These are phyloP conservation scores for Nicator chloris DNA, from an alignment of 2,113 vertebrate species.

Conservation along the genomic window DNA sequence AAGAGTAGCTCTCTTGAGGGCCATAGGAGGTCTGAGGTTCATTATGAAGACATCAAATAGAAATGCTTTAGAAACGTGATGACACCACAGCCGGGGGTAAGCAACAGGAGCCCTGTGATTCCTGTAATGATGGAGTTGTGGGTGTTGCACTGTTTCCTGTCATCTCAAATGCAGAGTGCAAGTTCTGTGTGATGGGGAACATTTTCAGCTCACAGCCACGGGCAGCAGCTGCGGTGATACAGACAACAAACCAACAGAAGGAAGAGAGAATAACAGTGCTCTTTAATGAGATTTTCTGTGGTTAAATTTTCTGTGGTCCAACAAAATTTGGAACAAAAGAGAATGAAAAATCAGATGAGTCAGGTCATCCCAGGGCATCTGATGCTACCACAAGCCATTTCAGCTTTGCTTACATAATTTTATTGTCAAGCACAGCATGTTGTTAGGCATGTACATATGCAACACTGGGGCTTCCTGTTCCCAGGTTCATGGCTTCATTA, in stretches of 20 bases:
- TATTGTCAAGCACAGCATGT: background rate
- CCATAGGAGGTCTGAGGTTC: background rate
- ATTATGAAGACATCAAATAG: slow-evolving; percentile 12
- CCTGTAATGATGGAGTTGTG: background rate
- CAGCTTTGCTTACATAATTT: background rate
- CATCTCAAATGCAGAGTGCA: background rate
- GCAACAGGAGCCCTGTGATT: background rate
- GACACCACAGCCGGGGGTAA: background rate
- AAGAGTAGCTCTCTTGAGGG: background rate
- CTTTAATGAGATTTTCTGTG: background rate
- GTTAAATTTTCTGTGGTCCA: background rate
- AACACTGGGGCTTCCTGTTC: background rate
- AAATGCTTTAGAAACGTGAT: background rate
- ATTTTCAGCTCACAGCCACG: background rate
- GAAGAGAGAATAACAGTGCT: background rate
- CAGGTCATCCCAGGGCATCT: background rate
- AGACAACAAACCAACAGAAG: background rate
- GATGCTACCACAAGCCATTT: background rate
- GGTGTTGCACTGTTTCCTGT: background rate
- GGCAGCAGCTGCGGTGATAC: background rate
- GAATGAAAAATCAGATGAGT: background rate
- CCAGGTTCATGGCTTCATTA: background rate
- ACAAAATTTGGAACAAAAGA: background rate
- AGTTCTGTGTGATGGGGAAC: background rate
- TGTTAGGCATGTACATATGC: background rate